A percentile compares a stretch with the other conserved stretches of the same genome.
phyloP scores from a whole-genome alignment of 2,888 invertebrate genomes.

The Hetaerina titia region DNA sequence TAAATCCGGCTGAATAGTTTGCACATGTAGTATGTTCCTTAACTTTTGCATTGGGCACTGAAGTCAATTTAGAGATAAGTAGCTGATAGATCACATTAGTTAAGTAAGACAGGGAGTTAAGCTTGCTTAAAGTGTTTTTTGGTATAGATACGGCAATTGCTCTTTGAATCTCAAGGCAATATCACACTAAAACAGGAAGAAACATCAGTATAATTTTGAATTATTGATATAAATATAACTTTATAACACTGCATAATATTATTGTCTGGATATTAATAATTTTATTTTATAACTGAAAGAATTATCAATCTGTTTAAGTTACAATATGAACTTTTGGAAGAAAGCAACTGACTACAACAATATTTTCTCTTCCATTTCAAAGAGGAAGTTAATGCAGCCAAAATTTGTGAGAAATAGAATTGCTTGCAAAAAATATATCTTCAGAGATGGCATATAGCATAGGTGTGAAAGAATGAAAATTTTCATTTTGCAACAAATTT shows the following conservation, averaged over 20 bases:
- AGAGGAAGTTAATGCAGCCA: background rate
- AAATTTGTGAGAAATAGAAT: background rate
- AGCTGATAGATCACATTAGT: background rate
- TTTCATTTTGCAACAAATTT: no score
- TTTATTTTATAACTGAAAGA: background rate
- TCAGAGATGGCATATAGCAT: background rate
- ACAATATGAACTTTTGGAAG: background rate
- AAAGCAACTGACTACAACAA: background rate
- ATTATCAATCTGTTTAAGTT: background rate
- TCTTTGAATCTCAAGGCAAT: slow-evolving; percentile 19
- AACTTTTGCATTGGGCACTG: background rate
- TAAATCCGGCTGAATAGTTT: background rate
- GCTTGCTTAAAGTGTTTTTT: background rate
- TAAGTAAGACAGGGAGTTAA: no score
- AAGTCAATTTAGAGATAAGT: background rate
- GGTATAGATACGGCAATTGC: slow-evolving; percentile 1
- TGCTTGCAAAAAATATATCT: background rate
- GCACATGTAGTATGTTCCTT: background rate
- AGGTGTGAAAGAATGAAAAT: no score
- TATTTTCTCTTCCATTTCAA: background rate
- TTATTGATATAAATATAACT: background rate
- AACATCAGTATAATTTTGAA: background rate
- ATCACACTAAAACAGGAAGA: background rate
- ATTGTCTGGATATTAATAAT: background rate
- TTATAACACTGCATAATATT: background rate